These are phyloP conservation scores for Phaetusa simplex DNA, from an alignment of 2,113 vertebrate species.

Conservation along the genomic window DNA sequence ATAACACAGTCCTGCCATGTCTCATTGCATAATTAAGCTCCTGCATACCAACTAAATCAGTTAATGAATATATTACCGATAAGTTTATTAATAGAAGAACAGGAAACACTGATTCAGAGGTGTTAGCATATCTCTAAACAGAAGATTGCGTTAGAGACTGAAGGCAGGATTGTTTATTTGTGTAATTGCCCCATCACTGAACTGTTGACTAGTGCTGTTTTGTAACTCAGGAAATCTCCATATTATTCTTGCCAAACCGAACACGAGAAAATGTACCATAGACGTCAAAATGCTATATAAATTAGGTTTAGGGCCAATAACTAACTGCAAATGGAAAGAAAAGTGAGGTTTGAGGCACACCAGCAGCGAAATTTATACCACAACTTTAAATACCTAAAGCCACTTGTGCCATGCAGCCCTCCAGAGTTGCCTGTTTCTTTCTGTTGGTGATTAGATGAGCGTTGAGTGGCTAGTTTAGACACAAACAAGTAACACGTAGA, in stretches of 20 bases:
- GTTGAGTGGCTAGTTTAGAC: neutral
- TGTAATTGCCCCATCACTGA: neutral
- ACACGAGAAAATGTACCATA: neutral
- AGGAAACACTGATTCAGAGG: neutral
- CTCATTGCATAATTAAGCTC: neutral
- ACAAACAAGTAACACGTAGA: neutral
- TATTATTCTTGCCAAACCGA: neutral
- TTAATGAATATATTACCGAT: neutral
- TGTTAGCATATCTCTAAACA: neutral
- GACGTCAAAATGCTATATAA: neutral
- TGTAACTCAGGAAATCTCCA: neutral
- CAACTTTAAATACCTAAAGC: neutral
- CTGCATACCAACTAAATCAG: neutral
- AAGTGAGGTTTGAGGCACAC: neutral
- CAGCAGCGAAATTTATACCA: neutral
- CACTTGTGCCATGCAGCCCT: neutral
- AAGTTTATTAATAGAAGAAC: constrained; percentile 30
- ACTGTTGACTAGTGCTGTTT: neutral
- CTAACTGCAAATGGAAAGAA: neutral
- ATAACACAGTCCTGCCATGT: neutral
- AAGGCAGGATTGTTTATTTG: neutral
- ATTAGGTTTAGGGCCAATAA: neutral
- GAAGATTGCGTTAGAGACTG: neutral
- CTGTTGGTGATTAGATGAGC: neutral
- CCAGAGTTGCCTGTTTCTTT: neutral